A percentile compares a stretch with the other conserved stretches of the same genome.
These are phyloP conservation scores for Cyprinella venusta DNA, from an alignment of 2,797 vertebrate species.

Conservation along the genomic window DNA sequence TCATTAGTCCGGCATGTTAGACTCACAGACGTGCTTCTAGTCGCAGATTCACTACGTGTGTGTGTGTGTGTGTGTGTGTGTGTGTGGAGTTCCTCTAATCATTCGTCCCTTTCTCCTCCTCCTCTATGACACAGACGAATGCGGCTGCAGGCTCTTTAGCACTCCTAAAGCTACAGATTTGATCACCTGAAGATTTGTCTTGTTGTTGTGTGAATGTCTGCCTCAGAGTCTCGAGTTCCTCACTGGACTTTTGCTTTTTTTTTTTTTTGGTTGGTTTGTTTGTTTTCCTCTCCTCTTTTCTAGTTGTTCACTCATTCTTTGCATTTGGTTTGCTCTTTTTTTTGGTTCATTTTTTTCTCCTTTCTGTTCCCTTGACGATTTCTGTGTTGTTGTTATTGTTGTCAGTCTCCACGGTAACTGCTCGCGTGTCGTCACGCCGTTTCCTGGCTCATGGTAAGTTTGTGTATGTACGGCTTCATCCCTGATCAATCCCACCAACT, in stretches of 20 bases:
- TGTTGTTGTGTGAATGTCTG: conserved; percentile 18
- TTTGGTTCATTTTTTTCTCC: conserved; percentile 76
- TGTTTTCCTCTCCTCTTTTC: conserved; percentile 41
- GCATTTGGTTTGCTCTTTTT: conserved; percentile 53
- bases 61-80: conserved; percentile 14
- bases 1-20: conserved; percentile 44
- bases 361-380: conserved; percentile 87
- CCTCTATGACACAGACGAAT: conserved; percentile 40
- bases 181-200: conserved; percentile 37
- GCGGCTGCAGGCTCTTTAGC: conserved; percentile 39
- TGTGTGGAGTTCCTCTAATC: conserved; percentile 38
- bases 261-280: too few relatives aligned
- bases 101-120: conserved; percentile 41
- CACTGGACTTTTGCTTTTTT: conserved; percentile 19
- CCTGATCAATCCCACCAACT: conserved; percentile 79
- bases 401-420: conserved; percentile 89
- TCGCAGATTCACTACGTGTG: conserved; percentile 8
- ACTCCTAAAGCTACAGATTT: conserved; percentile 38
- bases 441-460: conserved; percentile 85
- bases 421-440: conserved; percentile 87
- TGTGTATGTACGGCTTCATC: conserved; percentile 86
- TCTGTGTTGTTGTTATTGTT: conserved; percentile 86
- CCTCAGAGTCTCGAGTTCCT: not conserved
- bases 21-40: conserved; percentile 12
- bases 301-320: conserved; percentile 53